These are phyloP conservation scores for Ailuropoda melanoleuca DNA, from an alignment of 2,113 vertebrate genomes.

Conservation along the genomic window DNA sequence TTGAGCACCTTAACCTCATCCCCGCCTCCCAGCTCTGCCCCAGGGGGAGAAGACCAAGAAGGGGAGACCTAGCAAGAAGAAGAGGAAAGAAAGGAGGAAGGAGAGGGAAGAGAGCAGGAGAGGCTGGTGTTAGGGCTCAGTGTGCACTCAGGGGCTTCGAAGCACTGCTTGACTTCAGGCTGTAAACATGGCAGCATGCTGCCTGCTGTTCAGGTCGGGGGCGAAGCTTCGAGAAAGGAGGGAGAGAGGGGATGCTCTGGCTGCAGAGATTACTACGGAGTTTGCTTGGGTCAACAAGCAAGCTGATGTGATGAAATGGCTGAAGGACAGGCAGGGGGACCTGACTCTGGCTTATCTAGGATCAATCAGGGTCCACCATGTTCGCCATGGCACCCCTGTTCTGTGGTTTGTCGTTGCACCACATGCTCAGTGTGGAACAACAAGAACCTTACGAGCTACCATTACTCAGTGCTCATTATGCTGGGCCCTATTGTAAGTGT, in stretches of 20 bases:
- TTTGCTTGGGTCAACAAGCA: neutral
- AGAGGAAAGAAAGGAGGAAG: neutral
- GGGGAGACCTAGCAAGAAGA: neutral
- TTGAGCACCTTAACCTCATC: neutral
- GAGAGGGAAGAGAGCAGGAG: neutral
- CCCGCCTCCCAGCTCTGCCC: neutral
- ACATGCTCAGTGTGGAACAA: neutral
- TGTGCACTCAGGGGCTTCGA: neutral
- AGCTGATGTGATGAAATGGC: neutral
- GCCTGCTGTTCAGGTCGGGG: neutral
- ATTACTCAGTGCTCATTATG: neutral
- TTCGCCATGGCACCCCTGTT: neutral
- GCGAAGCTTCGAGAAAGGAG: neutral
- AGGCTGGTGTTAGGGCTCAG: neutral
- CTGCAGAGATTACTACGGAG: neutral
- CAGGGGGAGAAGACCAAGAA: neutral
- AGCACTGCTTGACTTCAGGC: neutral
- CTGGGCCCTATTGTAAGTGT: neutral
- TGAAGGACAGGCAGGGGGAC: neutral
- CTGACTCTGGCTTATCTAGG: neutral
- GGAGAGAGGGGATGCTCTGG: neutral
- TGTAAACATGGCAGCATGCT: neutral
- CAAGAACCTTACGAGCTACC: neutral
- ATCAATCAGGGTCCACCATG: neutral
- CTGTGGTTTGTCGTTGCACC: neutral